Evolutionary conservation across 2,888 invertebrate genomes (phyloP), one percentile per base, ranked within the genome.

Genomic region (Anthrax anthrax): DNA sequence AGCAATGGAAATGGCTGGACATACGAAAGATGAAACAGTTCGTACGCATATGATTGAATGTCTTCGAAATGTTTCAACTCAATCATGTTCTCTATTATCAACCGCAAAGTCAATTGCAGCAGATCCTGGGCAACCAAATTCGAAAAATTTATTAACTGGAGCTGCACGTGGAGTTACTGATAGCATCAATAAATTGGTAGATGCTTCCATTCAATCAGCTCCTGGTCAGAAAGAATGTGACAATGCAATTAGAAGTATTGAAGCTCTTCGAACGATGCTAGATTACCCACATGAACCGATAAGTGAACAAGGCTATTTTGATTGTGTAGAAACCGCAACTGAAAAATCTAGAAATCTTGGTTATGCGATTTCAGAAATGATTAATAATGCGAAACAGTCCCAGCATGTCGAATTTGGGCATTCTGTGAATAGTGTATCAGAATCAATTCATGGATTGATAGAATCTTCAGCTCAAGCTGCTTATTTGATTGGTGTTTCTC

Each of bases 221-320:
- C 95, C 96, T 0, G 94, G 96, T 0, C 94, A 95, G 70, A 90
- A 88, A 64, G 96, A 97, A 62, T 97, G 97, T 69, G 92, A 91
- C 62, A 94, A 88, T 55, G 95, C 96, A 1, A 82, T 96, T 45
- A 75, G 95, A 52, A 87, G 88, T 64, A 92, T 97, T 49, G 84
- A 88, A 67, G 82, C 87, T 47, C 79, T 88, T 65, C 76, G 82
- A 18, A 82, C 86, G 2, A 72, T 94, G 50, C 72, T 97, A 42
- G 83, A 85, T 55, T 81, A 85, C 61, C 90, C 94, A 17, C 78
- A 78, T 42, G 89, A 95, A 64, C 91, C 95, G 0, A 76, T 95
- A 55, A 85, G 78, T 56, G 90, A 90, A 54, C 78, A 80, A 47
- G 84, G 87, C 0, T 97, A 96, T 72, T 95, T 87, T 67, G 94